Evolutionary conservation across 2,113 vertebrate genomes (phyloP), one percentile per base, ranked within the genome.

Genomic region (Lepus americanus): DNA sequence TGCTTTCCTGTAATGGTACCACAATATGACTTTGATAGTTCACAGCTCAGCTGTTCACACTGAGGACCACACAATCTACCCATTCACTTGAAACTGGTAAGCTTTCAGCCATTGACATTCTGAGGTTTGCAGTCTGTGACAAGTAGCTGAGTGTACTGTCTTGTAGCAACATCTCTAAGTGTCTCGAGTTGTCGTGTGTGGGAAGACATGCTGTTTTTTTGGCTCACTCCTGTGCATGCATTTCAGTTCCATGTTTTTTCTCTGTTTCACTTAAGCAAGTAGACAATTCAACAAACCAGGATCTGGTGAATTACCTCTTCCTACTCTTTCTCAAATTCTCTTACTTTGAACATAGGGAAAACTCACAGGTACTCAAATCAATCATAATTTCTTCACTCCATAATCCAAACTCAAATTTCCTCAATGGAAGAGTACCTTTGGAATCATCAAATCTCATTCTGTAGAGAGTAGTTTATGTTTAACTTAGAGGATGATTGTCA

Each of bases 41-140:
- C 8, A 22, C 4, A 14, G 2, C 0, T 76, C 2, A 12, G 36
- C 9, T 55, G 3, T 61, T n/a, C n/a, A 59, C 17, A 25, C 2
- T 25, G 14, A 87, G 0, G 36, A 29, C 49, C 6, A 6, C 0
- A 55, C 5, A 33, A 23, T 22, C 6, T 33, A 31, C 11, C 10
- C 9, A 9, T 76, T 69, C 29, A 27, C 6, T 72, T 14, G 61
- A 44, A 85, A 51, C 4, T 10, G 17, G 10, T 16, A 39, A 9
- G 9, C 20, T 19, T 55, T 53, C 4, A 9, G 6, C 7, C 5
- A 27, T 6, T 8, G 22, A 1, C 77, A 61, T 61, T 36, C 25
- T 33, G 6, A 36, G 9, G 3, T 33, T 55, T 88, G 29, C 4
- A 70, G 25, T 19, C 17, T 53, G n/a, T n/a, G 67, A n/a, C 17